A percentile compares a stretch with the other conserved stretches of the same genome.
Conservation (phyloP, 2,888 invertebrate species). For the Serrognathus titanus region DNA sequence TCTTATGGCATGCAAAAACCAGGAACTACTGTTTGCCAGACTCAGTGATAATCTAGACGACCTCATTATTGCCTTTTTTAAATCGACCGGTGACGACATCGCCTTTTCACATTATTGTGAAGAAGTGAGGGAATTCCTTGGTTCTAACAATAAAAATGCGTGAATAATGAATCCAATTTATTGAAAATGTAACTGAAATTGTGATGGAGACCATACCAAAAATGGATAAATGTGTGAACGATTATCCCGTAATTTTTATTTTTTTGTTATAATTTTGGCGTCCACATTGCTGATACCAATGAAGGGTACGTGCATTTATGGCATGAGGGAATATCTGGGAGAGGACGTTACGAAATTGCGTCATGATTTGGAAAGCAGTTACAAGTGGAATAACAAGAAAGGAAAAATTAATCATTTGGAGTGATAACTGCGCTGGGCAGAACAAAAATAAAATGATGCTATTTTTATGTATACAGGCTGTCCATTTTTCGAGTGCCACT, state of each 20-base stretch:
- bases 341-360: too few species aligned
- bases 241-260: constrained; percentile 9
- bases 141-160: background rate
- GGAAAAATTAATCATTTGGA: too few species aligned
- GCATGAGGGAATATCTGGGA: too few species aligned
- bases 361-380: background rate
- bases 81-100: background rate
- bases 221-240: background rate
- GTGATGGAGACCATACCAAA: background rate
- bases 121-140: background rate
- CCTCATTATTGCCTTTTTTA: background rate
- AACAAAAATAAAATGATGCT: background rate
- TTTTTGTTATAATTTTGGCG: too few species aligned
- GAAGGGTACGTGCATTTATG: too few species aligned
- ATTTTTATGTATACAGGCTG: background rate
- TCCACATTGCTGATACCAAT: too few species aligned
- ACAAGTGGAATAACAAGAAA: background rate
- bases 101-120: background rate
- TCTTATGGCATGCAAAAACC: constrained; percentile 33
- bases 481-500: too few species aligned
- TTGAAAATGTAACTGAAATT: background rate
- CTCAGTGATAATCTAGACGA: constrained; percentile 7
- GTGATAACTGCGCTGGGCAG: background rate
- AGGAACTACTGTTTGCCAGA: constrained; percentile 27
- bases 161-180: background rate